These are phyloP conservation scores for Junco hyemalis DNA, from an alignment of 2,113 vertebrate genomes.

Conservation along the genomic window DNA sequence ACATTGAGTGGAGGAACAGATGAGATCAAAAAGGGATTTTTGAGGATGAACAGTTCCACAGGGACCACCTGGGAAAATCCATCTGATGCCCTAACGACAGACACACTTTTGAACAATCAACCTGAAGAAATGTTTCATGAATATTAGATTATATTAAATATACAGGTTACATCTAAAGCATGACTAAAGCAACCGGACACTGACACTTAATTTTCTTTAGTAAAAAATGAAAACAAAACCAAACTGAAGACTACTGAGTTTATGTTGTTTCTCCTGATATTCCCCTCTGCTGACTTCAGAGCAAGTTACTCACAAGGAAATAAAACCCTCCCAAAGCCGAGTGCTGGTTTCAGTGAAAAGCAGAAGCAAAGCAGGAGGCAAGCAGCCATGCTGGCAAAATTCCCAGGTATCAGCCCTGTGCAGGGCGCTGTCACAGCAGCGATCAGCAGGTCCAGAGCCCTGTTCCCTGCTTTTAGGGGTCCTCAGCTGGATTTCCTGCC, in stretches of 20 bases:
- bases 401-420: accelerated
- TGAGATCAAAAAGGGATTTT: background rate
- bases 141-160: background rate
- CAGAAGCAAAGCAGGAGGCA: background rate
- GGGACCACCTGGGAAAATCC: background rate
- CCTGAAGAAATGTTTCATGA: background rate
- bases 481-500: background rate
- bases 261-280: background rate
- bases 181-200: background rate
- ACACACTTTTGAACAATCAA: background rate
- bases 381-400: background rate
- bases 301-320: background rate
- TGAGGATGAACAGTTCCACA: background rate
- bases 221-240: background rate
- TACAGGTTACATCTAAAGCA: background rate
- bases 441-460: background rate
- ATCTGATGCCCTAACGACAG: background rate
- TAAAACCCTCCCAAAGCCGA: background rate
- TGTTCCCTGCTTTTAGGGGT: background rate
- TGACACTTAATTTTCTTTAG: background rate
- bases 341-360: background rate
- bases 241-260: background rate
- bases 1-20: background rate
- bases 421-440: background rate
- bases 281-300: background rate